A percentile compares a stretch with the other conserved stretches of the same genome.
phyloP scores from a whole-genome alignment of 1,140 invertebrate genomes.

The Drosophila sechellia region DNA sequence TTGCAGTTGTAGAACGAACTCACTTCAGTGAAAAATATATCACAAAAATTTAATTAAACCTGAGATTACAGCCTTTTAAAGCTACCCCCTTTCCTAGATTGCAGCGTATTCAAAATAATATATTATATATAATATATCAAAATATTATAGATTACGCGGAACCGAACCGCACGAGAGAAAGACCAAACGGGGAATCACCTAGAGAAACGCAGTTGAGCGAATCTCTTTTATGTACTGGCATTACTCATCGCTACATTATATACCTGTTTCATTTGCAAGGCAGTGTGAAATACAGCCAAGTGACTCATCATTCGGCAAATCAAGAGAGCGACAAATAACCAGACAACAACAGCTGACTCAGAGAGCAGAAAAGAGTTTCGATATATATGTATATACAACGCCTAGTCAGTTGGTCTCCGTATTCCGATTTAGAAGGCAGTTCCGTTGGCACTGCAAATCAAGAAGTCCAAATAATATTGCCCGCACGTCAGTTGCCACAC shows the following conservation, averaged over 20 bases:
- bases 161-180: not conserved
- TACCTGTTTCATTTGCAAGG: constrained; percentile 23
- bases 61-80: too few relatives aligned
- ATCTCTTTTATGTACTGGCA: not conserved
- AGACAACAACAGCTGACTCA: constrained; percentile 42
- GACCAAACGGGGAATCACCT: constrained; percentile 24
- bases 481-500: not conserved
- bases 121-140: too few relatives aligned
- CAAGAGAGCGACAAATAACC: constrained; percentile 18
- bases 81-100: not conserved
- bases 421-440: constrained; percentile 41
- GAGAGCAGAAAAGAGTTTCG: constrained; percentile 31
- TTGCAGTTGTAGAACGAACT: too few relatives aligned
- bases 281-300: constrained; percentile 30
- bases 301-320: constrained; percentile 34
- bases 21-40: too few relatives aligned
- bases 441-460: constrained; percentile 45
- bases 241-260: constrained; percentile 29
- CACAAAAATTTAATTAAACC: too few relatives aligned
- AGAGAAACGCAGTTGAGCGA: constrained; percentile 13
- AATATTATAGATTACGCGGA: not conserved
- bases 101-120: not conserved
- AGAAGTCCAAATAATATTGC: constrained; percentile 15
- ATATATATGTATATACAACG: constrained; percentile 7
- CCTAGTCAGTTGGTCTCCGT: constrained; percentile 40